Conservation (phyloP, 2,113 vertebrate species). For the Trachemys scripta region DNA sequence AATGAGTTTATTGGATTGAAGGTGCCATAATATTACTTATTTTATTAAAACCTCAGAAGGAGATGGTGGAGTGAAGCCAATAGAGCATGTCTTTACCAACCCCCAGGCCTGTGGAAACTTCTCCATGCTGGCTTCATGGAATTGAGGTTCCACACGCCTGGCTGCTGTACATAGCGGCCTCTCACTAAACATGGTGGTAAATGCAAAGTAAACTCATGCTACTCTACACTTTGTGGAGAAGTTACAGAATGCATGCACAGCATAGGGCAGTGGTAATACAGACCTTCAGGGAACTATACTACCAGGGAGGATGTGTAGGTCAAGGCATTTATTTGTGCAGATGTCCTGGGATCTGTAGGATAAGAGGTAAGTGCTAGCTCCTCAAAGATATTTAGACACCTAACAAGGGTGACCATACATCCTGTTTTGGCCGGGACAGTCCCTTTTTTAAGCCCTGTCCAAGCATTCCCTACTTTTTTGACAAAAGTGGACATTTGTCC, state of each 20-base stretch:
- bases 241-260: not conserved
- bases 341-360: not conserved
- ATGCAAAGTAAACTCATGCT: not conserved
- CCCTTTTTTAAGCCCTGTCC: too few relatives aligned
- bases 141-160: not conserved
- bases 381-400: too few relatives aligned
- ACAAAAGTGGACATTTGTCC: too few relatives aligned
- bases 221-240: fast-evolving
- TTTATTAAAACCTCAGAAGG: not conserved
- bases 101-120: not conserved
- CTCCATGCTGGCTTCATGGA: not conserved
- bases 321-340: not conserved
- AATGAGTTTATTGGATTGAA: not conserved
- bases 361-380: too few relatives aligned
- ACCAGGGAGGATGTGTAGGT: not conserved
- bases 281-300: not conserved
- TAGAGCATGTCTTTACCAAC: not conserved
- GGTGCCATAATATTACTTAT: not conserved
- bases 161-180: not conserved
- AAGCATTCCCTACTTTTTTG: too few relatives aligned
- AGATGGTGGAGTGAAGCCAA: not conserved
- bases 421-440: too few relatives aligned
- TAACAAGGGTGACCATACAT: too few relatives aligned
- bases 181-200: not conserved
- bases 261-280: fast-evolving